These are phyloP conservation scores for Perca schrenkii DNA, from an alignment of 2,113 vertebrate species.

Conservation along the genomic window DNA sequence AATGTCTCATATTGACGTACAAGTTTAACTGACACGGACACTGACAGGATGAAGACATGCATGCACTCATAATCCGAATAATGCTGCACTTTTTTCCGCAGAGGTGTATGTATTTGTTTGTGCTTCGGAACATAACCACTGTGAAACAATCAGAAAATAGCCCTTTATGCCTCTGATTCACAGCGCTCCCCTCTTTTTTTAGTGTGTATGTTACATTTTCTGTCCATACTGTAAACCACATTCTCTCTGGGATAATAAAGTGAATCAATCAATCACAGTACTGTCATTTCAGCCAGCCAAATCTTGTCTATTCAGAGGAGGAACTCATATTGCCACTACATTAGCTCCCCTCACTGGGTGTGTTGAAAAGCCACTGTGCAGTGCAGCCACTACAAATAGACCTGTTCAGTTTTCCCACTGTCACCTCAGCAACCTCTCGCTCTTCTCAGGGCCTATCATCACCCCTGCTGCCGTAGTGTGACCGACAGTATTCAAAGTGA, in stretches of 20 bases:
- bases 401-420: conserved; percentile 34
- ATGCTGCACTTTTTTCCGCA: too few relatives aligned
- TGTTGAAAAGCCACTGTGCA: conserved; percentile 15
- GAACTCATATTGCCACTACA: neutral
- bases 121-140: too few relatives aligned
- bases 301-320: conserved; percentile 15
- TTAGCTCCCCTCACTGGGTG: neutral
- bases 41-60: too few relatives aligned
- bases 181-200: too few relatives aligned
- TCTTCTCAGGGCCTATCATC: neutral
- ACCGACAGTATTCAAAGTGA: conserved; percentile 17
- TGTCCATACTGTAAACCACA: neutral
- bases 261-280: neutral
- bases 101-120: too few relatives aligned
- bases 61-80: too few relatives aligned
- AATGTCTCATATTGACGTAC: too few relatives aligned
- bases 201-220: neutral
- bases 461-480: neutral
- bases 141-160: too few relatives aligned
- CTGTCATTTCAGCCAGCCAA: neutral
- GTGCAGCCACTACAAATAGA: conserved; percentile 41
- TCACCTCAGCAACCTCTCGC: conserved; percentile 14
- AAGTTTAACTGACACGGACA: too few relatives aligned
- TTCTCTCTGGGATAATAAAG: neutral
- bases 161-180: too few relatives aligned